Evolutionary conservation across 2,888 invertebrate species (phyloP).

Genomic region (Agrilus biguttatus): DNA sequence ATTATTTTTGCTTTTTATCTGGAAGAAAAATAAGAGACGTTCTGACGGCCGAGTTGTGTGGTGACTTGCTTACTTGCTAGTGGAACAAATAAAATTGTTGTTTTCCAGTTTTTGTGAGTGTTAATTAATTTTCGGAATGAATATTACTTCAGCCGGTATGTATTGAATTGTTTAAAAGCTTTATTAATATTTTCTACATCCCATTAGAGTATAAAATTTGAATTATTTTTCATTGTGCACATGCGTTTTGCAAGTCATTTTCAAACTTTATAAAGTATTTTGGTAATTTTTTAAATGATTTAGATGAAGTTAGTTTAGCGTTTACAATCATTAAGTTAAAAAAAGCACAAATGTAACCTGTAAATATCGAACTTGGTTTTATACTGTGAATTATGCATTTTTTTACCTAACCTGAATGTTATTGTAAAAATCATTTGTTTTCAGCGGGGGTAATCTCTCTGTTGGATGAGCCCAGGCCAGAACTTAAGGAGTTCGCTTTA

Average conservation of each 20-base stretch:
- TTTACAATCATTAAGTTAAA: not conserved
- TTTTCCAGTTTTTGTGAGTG: no score
- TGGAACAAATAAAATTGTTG: no score
- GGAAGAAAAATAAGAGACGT: no score
- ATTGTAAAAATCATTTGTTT: slow-evolving; percentile 7
- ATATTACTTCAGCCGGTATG: slow-evolving; percentile 39
- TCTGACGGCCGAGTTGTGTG: no score
- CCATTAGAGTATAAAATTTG: slow-evolving; percentile 7
- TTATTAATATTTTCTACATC: slow-evolving; percentile 3
- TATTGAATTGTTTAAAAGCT: not conserved
- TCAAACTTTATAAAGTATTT: slow-evolving; percentile 6
- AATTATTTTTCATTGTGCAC: slow-evolving; percentile 12
- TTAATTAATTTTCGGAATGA: slow-evolving; percentile 26
- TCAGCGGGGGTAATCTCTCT: slow-evolving; percentile 88
- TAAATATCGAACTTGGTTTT: not conserved
- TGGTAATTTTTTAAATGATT: not conserved
- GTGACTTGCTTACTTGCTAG: no score
- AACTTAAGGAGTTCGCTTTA: slow-evolving; percentile 86
- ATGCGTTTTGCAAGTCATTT: slow-evolving; percentile 23
- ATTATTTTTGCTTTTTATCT: no score
- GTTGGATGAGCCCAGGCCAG: slow-evolving; percentile 85
- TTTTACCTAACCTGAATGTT: slow-evolving; percentile 1
- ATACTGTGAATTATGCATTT: not conserved
- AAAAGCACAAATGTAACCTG: not conserved
- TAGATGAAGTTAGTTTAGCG: no score